These are phyloP conservation scores for Tautogolabrus adspersus DNA, from an alignment of 2,113 vertebrate genomes.

Conservation along the genomic window DNA sequence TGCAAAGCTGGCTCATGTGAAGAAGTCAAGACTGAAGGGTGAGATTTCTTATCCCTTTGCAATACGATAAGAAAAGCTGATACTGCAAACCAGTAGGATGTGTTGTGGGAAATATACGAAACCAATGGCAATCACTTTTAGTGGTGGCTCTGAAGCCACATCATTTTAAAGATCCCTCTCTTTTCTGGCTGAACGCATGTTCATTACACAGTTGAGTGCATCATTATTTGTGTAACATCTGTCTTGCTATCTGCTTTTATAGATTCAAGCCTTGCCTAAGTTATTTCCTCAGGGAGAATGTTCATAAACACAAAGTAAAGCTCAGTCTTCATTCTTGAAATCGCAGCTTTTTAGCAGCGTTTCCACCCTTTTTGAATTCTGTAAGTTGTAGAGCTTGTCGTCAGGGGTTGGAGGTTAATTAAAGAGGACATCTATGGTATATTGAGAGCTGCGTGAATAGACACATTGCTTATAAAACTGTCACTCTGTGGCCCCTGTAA, in stretches of 20 bases:
- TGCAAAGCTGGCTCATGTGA: not conserved
- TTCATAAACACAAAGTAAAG: conserved; percentile 7
- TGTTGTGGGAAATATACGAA: not conserved
- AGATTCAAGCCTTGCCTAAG: conserved; percentile 19
- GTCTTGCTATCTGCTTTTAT: conserved; percentile 35
- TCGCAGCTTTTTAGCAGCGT: not conserved
- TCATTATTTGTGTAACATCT: conserved; percentile 39
- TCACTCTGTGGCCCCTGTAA: conserved; percentile 37
- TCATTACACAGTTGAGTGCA: conserved; percentile 42
- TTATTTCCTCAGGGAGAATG: conserved; percentile 30
- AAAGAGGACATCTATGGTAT: conserved; percentile 10
- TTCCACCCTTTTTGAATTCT: not conserved
- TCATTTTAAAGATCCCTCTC: not conserved
- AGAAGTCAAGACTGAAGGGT: not conserved
- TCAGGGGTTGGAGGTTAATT: conserved; percentile 10
- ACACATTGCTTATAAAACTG: conserved; percentile 58
- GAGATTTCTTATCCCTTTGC: not conserved
- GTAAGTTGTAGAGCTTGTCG: not conserved
- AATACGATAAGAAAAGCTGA: not conserved
- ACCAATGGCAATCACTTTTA: not conserved
- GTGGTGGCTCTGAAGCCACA: not conserved
- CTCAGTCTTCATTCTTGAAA: not conserved
- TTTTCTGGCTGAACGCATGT: conserved; percentile 18
- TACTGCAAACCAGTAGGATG: not conserved
- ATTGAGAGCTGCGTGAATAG: conserved; percentile 48